Conservation (phyloP, 1,140 invertebrate species). For the Octopus bimaculoides region DNA sequence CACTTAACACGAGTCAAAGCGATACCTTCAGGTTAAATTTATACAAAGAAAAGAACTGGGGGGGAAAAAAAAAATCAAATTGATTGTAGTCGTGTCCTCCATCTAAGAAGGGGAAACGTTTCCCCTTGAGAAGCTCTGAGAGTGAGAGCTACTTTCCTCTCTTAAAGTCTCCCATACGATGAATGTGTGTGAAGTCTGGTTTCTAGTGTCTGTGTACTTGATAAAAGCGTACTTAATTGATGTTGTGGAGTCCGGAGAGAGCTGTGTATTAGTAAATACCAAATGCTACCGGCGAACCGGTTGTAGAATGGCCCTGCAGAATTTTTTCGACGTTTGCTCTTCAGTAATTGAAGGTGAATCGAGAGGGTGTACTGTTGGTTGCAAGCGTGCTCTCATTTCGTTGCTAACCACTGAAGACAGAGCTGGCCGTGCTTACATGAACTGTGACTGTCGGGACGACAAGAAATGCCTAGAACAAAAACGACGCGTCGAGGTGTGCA, state of each 20-base stretch:
- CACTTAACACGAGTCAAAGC: too few species aligned
- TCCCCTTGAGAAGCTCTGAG: too few species aligned
- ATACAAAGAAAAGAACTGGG: too few species aligned
- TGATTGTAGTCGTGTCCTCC: too few species aligned
- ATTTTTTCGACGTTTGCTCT: conserved; percentile 34
- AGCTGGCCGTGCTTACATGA: conserved; percentile 39
- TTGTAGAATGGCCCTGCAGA: conserved; percentile 40
- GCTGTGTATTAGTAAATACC: conserved; percentile 20
- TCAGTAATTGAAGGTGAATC: conserved; percentile 23
- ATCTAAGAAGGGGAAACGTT: too few species aligned
- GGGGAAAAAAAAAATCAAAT: too few species aligned
- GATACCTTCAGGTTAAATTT: too few species aligned
- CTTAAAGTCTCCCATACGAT: background rate
- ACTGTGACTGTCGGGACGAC: conserved; percentile 40
- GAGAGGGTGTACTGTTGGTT: conserved; percentile 31
- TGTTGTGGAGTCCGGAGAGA: background rate
- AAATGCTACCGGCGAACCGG: conserved; percentile 29
- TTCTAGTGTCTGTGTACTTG: background rate
- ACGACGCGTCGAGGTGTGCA: conserved; percentile 36
- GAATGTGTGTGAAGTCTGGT: background rate
- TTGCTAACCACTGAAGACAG: conserved; percentile 40
- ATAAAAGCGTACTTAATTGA: background rate
- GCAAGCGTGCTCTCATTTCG: conserved; percentile 42
- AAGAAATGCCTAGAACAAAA: conserved; percentile 32
- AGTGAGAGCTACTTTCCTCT: background rate